Percentiles rank a stretch among this genome's conserved stretches.
These are phyloP conservation scores for Decapterus maruadsi DNA, from an alignment of 2,797 vertebrate genomes.

Conservation along the genomic window DNA sequence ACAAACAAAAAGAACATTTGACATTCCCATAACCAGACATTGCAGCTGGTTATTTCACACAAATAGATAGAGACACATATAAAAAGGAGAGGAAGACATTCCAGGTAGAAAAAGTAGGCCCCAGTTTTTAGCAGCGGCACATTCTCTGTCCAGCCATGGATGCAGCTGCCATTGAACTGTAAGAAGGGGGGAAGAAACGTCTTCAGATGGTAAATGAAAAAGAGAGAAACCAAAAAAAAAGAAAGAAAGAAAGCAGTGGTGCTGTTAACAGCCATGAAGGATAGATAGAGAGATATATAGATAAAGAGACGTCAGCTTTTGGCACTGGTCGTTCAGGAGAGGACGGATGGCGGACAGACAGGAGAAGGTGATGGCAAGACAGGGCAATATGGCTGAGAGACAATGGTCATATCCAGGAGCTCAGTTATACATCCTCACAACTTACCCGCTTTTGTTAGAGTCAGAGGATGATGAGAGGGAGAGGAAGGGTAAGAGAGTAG, in stretches of 20 bases:
- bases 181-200: conserved; percentile 77
- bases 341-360: conserved; percentile 69
- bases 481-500: conserved; percentile 63
- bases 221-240: conserved; percentile 17
- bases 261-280: conserved; percentile 68
- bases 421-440: conserved; percentile 85
- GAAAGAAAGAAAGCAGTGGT: conserved; percentile 67
- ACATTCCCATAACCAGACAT: conserved; percentile 79
- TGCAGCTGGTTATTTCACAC: conserved; percentile 81
- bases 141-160: conserved; percentile 83
- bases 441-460: conserved; percentile 98
- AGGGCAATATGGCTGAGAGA: conserved; percentile 75
- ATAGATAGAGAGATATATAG: conserved; percentile 47
- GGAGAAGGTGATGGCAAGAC: conserved; percentile 77
- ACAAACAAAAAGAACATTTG: conserved; percentile 66
- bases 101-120: conserved; percentile 61
- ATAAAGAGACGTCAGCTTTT: conserved; percentile 72
- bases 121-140: conserved; percentile 69
- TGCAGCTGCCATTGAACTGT: conserved; percentile 83
- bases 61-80: conserved; percentile 74
- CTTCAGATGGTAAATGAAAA: conserved; percentile 67
- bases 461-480: conserved; percentile 90
- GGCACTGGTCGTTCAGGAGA: conserved; percentile 68
- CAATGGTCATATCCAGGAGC: conserved; percentile 88
- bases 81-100: conserved; percentile 76